These are phyloP conservation scores for Amphiprion clarkii DNA, from an alignment of 2,797 vertebrate genomes.

Conservation along the genomic window DNA sequence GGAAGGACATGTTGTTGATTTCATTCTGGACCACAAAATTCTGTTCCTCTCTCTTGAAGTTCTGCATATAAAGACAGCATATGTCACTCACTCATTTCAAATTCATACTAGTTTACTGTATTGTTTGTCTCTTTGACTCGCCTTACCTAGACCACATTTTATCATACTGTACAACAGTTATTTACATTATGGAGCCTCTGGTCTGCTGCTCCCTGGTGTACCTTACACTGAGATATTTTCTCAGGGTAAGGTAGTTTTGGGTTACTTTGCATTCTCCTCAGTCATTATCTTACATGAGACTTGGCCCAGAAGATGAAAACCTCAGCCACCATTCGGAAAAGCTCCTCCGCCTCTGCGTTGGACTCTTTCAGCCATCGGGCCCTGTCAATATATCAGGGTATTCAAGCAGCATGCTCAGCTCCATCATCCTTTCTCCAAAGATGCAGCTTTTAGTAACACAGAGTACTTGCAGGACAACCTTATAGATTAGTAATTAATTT, in stretches of 20 bases:
- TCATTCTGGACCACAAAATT: conserved; percentile 98
- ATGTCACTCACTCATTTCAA: neutral
- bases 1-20: conserved; percentile 99
- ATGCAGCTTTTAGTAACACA: neutral
- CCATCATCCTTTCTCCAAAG: neutral
- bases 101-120: neutral
- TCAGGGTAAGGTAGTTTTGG: too few relatives aligned
- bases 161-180: too few relatives aligned
- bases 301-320: conserved; percentile 98
- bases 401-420: too few relatives aligned
- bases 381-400: conserved; percentile 73
- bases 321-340: conserved; percentile 97
- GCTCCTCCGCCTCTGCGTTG: conserved; percentile 90
- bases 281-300: conserved; percentile 89
- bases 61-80: conserved; percentile 80
- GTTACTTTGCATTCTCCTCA: neutral
- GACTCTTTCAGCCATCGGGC: conserved; percentile 96
- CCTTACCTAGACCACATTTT: too few relatives aligned
- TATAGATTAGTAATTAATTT: neutral
- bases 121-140: neutral
- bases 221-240: too few relatives aligned
- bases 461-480: too few relatives aligned
- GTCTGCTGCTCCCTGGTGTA: too few relatives aligned
- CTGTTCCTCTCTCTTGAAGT: conserved; percentile 98
- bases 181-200: too few relatives aligned